Base-by-base conservation (phyloP, 2,888 invertebrate species). In the Pemphredon lugubris region DNA sequence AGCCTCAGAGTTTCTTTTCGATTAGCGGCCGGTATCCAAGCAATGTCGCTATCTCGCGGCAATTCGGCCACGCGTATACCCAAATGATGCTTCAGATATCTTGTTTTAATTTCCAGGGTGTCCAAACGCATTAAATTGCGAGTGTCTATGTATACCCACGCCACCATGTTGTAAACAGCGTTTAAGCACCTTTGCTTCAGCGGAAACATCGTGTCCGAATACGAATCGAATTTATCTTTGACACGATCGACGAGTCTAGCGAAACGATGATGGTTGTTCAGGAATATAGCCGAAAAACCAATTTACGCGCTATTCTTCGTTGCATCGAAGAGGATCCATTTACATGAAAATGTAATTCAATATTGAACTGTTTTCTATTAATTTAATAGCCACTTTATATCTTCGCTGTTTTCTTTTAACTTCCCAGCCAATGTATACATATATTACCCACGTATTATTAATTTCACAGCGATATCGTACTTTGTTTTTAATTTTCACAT, bases 81-180 rank as follows among this genome's bases (percentile, higher is more conserved):
- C 40, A 88, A 50, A 39, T 85, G 84, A 58, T 85, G 87, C 42
- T 84, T 86, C 13, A 88, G 48, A 30, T 84, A 73, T 5, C 37
- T 82, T 21, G 45, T 45, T 40, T 75, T 83, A 1, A 48, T 63
- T 11, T 59, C 42, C 5, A 55, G 65, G 20, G 69, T 69, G 1
- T 59, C 16, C 0, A 84, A 26, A 2, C 50, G 48, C 2, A 69
- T 72, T 11, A 91, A 75, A 58, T 91, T 85, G 16, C 91, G 90
- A 5, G 90, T 66, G 37, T 91, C 90, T 26, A 90, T 87, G 76
- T 91, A 90, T 0, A 88, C 88, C 70, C 86, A 87, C 1, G 90
- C 89, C 6, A 90, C 86, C 66, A 89, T 86, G n/a, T 86, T 86
- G 73, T 90, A 91, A n/a, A 92, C 73, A 1, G 82, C 78, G 2